Evolutionary conservation across 2,113 vertebrate species (phyloP), one percentile per base, ranked within the genome.

Genomic region (Sardina pilchardus): DNA sequence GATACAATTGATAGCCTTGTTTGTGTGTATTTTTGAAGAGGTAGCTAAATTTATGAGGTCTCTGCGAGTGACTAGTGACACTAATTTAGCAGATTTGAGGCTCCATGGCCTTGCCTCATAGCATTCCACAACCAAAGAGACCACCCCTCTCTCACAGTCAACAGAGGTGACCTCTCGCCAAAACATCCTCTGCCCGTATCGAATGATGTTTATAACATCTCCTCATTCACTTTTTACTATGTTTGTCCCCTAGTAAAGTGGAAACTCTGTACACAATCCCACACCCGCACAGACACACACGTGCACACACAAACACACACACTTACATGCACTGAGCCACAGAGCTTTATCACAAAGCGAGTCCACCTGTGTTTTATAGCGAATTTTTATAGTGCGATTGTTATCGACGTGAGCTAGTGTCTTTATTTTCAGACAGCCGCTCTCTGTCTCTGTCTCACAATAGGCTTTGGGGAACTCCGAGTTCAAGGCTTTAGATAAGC

Each of bases 371-470:
- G 45, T 87, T 81, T 81, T 81, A 67, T 59, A 45, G 16, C 45
- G 39, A 17, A 45, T 53, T 85, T 85, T 87, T 82, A 83, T 86
- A 42, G 43, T 6, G 12, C 12, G 26, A 85, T 89, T 67, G 48
- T 85, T 82, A 86, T 90, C 84, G 19, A 9, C 78, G 30, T 42
- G 9, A 39, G 36, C 50, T 63, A 63, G 56, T n/a, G 56, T 63
- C 56, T 63, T 63, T 63, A 63, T 63, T 71, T 71, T 36, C 44
- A 53, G 45, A 47, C 81, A 71, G 63, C 26, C 1, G 81, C 84
- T 81, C n/a, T 34, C n/a, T 19, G 16, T 53, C 39, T 42, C 39
- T 42, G 39, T 42, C 2, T 71, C 7, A 71, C 26, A 12, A 71
- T 30, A 71, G 63, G n/a, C 63, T 34, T 34, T 71, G 63, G 8